These are phyloP conservation scores for Nesidiocoris tenuis DNA, from an alignment of 2,888 invertebrate genomes.

Conservation along the genomic window DNA sequence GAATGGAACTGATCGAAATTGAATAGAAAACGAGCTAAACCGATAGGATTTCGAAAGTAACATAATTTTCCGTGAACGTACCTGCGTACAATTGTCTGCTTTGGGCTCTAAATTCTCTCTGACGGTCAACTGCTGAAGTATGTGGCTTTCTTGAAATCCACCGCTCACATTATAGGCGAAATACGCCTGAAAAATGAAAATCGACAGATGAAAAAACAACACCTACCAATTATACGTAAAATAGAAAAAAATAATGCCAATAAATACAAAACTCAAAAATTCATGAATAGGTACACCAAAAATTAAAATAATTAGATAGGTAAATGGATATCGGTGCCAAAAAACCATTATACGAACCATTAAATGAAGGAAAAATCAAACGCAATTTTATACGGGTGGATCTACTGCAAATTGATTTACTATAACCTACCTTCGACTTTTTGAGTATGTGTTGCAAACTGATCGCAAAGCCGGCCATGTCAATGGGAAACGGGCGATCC, in stretches of 20 bases:
- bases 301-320: too few relatives aligned
- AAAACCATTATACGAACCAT: too few relatives aligned
- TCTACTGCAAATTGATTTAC: neutral
- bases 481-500: slow-evolving; percentile 88
- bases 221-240: too few relatives aligned
- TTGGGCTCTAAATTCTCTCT: slow-evolving; percentile 81
- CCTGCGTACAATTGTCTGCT: slow-evolving; percentile 85
- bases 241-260: too few relatives aligned
- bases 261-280: too few relatives aligned
- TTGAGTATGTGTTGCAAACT: slow-evolving; percentile 72
- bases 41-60: neutral
- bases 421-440: slow-evolving; percentile 58
- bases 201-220: neutral
- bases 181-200: slow-evolving; percentile 56
- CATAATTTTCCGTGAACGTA: slow-evolving; percentile 50
- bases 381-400: neutral
- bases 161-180: slow-evolving; percentile 84
- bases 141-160: slow-evolving; percentile 86
- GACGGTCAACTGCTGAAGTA: slow-evolving; percentile 68
- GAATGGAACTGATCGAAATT: neutral
- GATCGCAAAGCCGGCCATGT: slow-evolving; percentile 97
- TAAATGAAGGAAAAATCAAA: too few relatives aligned
- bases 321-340: too few relatives aligned
- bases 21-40: too few relatives aligned
- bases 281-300: too few relatives aligned